These are phyloP conservation scores for Choristoneura fumiferana DNA, from an alignment of 1,140 invertebrate genomes.

Conservation along the genomic window DNA sequence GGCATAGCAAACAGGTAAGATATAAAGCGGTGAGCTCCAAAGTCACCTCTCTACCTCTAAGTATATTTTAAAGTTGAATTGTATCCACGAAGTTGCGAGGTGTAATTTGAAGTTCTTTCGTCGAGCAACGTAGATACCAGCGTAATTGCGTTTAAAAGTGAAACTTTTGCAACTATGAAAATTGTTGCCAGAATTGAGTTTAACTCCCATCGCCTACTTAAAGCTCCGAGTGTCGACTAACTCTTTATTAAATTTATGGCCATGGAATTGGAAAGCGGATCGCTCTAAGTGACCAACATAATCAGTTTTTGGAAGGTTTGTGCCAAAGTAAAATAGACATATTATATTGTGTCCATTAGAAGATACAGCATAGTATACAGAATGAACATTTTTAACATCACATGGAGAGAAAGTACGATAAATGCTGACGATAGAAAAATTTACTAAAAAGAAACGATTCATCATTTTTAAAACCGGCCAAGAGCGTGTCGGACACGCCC, in stretches of 20 bases:
- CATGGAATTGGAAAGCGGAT: not conserved
- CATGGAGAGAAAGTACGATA: too few species aligned
- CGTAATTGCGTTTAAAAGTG: conserved; percentile 32
- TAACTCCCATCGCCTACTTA: conserved; percentile 25
- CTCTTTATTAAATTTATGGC: conserved; percentile 8
- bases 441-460: too few species aligned
- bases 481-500: too few species aligned
- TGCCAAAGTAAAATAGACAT: too few species aligned
- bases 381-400: too few species aligned
- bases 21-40: too few species aligned
- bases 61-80: conserved; percentile 33
- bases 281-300: not conserved
- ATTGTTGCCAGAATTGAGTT: conserved; percentile 37
- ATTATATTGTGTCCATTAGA: too few species aligned
- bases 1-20: too few species aligned
- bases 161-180: conserved; percentile 41
- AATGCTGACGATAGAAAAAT: too few species aligned
- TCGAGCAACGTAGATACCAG: conserved; percentile 24
- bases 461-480: too few species aligned
- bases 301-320: not conserved
- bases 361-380: too few species aligned
- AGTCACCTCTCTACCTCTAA: conserved; percentile 20
- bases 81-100: conserved; percentile 29
- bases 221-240: conserved; percentile 10
- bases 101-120: conserved; percentile 31